These are phyloP conservation scores for Rotaria socialis DNA, from an alignment of 2,888 invertebrate species.

Conservation along the genomic window DNA sequence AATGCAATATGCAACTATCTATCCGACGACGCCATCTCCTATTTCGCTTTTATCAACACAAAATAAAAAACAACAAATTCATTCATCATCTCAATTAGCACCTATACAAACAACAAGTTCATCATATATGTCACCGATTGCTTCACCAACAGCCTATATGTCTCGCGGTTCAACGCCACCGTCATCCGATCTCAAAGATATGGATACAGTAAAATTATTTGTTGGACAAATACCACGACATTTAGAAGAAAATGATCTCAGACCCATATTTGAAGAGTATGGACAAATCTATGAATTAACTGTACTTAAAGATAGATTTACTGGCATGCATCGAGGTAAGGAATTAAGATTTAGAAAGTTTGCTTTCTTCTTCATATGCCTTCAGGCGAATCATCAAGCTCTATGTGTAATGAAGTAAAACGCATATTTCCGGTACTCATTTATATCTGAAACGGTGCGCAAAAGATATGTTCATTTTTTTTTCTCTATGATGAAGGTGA, in stretches of 20 bases:
- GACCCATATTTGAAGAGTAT: slow-evolving; percentile 85
- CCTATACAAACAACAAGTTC: neutral
- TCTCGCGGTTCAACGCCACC: neutral
- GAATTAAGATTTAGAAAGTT: neutral
- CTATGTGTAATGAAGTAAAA: neutral
- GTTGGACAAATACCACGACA: slow-evolving; percentile 87
- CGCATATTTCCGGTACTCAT: neutral
- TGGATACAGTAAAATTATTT: slow-evolving; percentile 73
- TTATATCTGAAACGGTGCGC: neutral
- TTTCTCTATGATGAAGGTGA: neutral
- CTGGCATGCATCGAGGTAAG: slow-evolving; percentile 88
- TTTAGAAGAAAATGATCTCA: slow-evolving; percentile 77
- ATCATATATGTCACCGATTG: neutral
- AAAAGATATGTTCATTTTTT: neutral
- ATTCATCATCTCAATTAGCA: slow-evolving; percentile 21
- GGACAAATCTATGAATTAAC: slow-evolving; percentile 89
- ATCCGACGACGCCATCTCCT: neutral
- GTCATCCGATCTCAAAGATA: slow-evolving; percentile 60
- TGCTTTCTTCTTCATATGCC: neutral
- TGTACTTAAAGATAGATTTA: slow-evolving; percentile 86
- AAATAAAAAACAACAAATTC: slow-evolving; percentile 11
- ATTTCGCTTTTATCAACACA: neutral
- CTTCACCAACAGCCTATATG: neutral
- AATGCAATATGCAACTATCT: slow-evolving; percentile 21
- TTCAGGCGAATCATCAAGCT: neutral